Base-by-base conservation (phyloP, 2,113 vertebrate genomes). In the Prolemur simus region DNA sequence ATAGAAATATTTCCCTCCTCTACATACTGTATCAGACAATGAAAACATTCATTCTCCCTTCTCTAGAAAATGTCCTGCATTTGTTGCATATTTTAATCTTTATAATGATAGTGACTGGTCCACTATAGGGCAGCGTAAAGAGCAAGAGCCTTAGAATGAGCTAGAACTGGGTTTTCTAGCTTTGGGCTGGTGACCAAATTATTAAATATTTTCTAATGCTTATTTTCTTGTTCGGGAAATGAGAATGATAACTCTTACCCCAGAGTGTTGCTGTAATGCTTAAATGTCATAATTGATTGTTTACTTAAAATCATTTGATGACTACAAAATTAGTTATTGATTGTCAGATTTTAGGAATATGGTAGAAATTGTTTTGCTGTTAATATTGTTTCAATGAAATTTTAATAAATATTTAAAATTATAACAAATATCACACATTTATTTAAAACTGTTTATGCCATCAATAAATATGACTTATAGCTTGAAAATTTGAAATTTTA, bases 161-260 rank as follows among this genome's bases (percentile, higher is more conserved):
- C 15, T 87, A 93, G 29, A 69, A 66, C 3, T 54, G 13, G 3
- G 5, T 74, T 88, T 58, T 60, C 14, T 56, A 82, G 9, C 3
- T 84, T 74, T 56, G 54, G 21, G 14, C 6, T 87, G 37, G 37
- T 32, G 18, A 23, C 7, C 13, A 85, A 69, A 1, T 52, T 74
- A 91, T n/a, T 86, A 20, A 80, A 14, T 47, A 17, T 89, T 66
- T 82, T 58, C 39, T 60, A 89, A 71, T 7, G 23, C 34, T 84
- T 85, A 91, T 74, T 88, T 83, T 14, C 60, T 74, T n/a, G 82
- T 37, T 95, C 94, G 39, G 13, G 74, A 89, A 92, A 60, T 82
- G 37, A 32, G 5, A 14, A 73, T 81, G 37, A 63, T 66, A 77
- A 87, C 77, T 92, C 54, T 81, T 66, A 89, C 6, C 6, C 45